Evolutionary conservation across 2,888 invertebrate species (phyloP), one percentile per base, ranked within the genome.

Genomic region (Oscheius onirici): DNA sequence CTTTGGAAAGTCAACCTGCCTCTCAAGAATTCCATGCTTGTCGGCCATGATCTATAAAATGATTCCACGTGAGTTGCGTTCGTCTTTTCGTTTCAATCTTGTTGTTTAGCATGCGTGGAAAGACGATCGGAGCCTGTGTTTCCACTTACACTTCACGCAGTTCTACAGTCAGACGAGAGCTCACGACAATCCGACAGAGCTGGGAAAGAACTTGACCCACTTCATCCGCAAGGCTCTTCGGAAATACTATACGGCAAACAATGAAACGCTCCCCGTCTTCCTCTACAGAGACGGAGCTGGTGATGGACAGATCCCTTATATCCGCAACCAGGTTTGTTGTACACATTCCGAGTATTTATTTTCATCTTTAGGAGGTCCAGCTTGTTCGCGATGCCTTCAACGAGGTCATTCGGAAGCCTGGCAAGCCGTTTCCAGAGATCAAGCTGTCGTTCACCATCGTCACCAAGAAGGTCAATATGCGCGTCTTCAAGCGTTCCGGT

Each of bases 271-370:
- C 75, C 97, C 97, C 0, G 92, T 97, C 43, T 91, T 97, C 8
- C 91, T 97, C 43, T 96, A 92, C 89, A 91, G 97, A 72, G 97
- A 97, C 88, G 97, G 97, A 44, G 94, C 97, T 0, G 93, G 95
- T 2, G 95, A 96, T 86, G 95, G 95, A 0, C 94, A 95, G 84
- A 86, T 97, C 24, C 91, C 91, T 3, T 86, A 91, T 0, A 91
- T 94, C 2, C 88, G 90, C n/a, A 90, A 92, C 2, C 93, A 93
- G 58, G 6, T 11, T 8, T 20, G 28, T 28, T 6, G 17, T 40
- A 43, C 13, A 13, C 43, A 43, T 43, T 43, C 13, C 8, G 13
- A 8, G 13, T 10, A 17, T 5, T 3, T 17, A 43, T 52, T 17
- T 5, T 52, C n/a, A n/a, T n/a, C n/a, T n/a, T n/a, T n/a, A n/a